Percentiles rank a stretch among this genome's conserved stretches.
Conservation (phyloP, 2,888 invertebrate species). For the Dolichomitus sp. region DNA sequence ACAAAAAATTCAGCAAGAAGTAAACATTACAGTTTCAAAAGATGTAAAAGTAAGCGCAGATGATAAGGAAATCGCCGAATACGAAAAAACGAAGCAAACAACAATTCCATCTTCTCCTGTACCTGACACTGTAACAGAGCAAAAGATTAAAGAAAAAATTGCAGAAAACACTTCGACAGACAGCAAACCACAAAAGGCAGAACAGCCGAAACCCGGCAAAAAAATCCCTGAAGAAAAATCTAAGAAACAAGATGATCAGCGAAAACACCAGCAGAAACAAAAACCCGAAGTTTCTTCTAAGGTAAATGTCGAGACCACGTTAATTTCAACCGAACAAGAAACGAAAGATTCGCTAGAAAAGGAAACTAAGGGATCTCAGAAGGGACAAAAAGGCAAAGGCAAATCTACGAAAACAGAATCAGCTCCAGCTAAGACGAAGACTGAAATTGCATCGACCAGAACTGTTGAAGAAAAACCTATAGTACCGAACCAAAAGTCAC, state of each 20-base stretch:
- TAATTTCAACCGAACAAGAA: constrained; percentile 21
- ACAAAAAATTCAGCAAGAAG: background rate
- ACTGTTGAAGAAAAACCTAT: constrained; percentile 37
- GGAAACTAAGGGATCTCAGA: constrained; percentile 48
- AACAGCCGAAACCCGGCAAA: constrained; percentile 33
- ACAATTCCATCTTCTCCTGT: background rate
- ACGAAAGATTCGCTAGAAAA: constrained; percentile 36
- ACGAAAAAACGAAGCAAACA: background rate
- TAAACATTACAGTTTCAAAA: constrained; percentile 10
- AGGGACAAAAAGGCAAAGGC: constrained; percentile 51
- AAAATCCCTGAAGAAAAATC: constrained; percentile 42
- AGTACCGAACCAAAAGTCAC: constrained; percentile 45
- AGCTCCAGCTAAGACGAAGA: constrained; percentile 18
- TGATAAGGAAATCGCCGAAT: background rate
- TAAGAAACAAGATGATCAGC: constrained; percentile 20
- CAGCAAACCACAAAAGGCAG: constrained; percentile 29
- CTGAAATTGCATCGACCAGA: constrained; percentile 15
- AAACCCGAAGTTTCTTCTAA: constrained; percentile 44
- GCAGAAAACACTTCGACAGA: constrained; percentile 14
- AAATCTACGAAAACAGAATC: constrained; percentile 56
- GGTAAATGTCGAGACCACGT: background rate
- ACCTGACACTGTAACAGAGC: background rate
- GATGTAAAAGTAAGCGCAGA: background rate
- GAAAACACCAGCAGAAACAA: background rate
- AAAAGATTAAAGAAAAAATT: constrained; percentile 29